Evolutionary conservation across 2,888 invertebrate genomes (phyloP), one percentile per base, ranked within the genome.

Genomic region (Athalia circularis): DNA sequence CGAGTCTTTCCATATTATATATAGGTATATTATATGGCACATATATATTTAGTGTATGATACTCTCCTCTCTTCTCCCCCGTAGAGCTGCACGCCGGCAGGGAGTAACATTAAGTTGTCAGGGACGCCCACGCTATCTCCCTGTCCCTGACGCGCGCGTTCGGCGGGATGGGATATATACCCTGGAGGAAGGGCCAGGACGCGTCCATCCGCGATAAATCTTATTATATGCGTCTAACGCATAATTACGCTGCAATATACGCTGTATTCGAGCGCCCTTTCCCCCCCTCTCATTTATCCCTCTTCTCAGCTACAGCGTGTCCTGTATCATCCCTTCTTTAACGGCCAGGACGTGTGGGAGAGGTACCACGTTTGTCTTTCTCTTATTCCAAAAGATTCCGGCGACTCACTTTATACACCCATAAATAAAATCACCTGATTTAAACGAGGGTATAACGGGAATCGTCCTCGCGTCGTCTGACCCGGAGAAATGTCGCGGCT

Each of bases 181-280:
- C 72, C 59, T 13, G 57, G 13, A 52, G 72, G 72, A 72, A 72
- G 72, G 72, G 72, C 72, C 72, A 59, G 57, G 72, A 72, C 59
- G 77, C 79, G 70, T 79, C 80, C 80, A 82, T 80, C 81, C 80
- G 83, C 83, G 83, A 86, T 87, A 86, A 85, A 87, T 87, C 86
- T 85, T 83, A 82, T 78, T 84, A 29, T 29, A 29, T 29, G 85
- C 83, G 83, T 81, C 80, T 82, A 84, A 83, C 84, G 86, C 86
- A 85, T 87, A 86, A 87, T 85, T 85, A 86, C 85, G 82, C 67
- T 80, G 81, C 75, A 13, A 45, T 54, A 54, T 13, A 68, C 72
- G 45, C 70, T 43, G 72, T 59, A 59, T 57, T 72, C 13, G 47
- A 72, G 45, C 13, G 13, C 68, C 43, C 52, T 52, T 52, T 9